Conservation (phyloP, 1,140 invertebrate genomes). For the Aricia agestis region DNA sequence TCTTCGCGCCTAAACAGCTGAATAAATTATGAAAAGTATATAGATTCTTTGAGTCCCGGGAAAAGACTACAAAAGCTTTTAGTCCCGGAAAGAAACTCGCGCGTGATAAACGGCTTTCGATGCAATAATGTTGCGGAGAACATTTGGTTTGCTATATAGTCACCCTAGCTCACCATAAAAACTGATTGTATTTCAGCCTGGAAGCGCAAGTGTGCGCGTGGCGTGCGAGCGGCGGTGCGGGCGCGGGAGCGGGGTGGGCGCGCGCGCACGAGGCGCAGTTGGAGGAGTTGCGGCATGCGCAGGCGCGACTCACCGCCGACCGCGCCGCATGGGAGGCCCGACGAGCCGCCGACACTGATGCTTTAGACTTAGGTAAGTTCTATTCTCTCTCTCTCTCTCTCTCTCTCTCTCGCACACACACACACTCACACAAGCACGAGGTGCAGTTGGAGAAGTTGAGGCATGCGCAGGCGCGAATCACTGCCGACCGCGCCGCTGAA, state of each 20-base stretch:
- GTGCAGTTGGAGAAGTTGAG: conserved; percentile 83
- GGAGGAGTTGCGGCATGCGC: conserved; percentile 84
- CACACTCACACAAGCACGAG: conserved; percentile 35
- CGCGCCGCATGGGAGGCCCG: conserved; percentile 83
- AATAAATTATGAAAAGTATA: too few relatives aligned
- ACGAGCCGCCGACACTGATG: conserved; percentile 36
- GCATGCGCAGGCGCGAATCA: too few relatives aligned
- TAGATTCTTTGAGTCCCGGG: too few relatives aligned
- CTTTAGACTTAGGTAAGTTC: conserved; percentile 36
- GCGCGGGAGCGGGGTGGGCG: conserved; percentile 35
- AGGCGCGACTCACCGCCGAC: conserved; percentile 87
- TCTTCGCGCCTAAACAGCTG: too few relatives aligned
- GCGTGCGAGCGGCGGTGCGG: conserved; percentile 58
- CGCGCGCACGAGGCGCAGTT: conserved; percentile 76
- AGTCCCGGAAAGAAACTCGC: too few relatives aligned
- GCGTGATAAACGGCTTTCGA: too few relatives aligned
- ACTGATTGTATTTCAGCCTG: conserved; percentile 67
- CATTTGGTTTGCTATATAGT: too few relatives aligned
- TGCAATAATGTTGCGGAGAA: too few relatives aligned
- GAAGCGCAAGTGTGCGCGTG: conserved; percentile 69
- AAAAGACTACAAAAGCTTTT: too few relatives aligned
- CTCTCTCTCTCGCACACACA: not conserved
- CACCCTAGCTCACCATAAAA: too few relatives aligned
- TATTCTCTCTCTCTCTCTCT: too few relatives aligned
- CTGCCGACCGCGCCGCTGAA: conserved; percentile 79